Conservation (phyloP, 2,113 vertebrate species). For the Dolichallabes microphthalmus region DNA sequence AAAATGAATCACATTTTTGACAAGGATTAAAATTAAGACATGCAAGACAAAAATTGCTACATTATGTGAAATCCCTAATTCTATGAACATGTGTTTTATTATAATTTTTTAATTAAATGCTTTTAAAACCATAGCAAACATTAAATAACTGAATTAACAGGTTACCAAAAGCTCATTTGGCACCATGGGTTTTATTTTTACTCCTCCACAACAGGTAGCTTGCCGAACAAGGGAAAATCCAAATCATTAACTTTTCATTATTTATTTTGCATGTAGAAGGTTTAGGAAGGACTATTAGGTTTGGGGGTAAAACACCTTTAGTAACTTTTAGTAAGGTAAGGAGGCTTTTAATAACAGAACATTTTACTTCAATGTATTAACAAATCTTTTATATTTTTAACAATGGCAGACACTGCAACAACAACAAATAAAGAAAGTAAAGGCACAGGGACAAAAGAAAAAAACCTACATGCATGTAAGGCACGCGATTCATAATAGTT, state of each 20-base stretch:
- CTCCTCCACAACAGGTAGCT: neutral
- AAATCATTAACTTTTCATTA: neutral
- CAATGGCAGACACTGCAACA: conserved; percentile 38
- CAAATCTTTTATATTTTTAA: conserved; percentile 10
- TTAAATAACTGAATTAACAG: neutral
- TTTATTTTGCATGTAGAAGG: neutral
- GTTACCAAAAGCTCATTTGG: neutral
- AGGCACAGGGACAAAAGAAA: neutral
- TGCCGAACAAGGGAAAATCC: neutral
- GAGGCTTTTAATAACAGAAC: neutral
- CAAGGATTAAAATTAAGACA: neutral
- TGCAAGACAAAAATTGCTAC: neutral
- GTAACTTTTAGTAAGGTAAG: neutral
- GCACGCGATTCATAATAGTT: neutral
- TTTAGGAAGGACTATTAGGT: neutral
- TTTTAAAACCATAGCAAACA: neutral
- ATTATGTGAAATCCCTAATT: neutral
- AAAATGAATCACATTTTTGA: neutral
- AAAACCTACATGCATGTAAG: neutral
- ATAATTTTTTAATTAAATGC: neutral
- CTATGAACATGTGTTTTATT: neutral
- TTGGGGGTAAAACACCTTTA: too few species aligned
- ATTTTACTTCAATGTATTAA: conserved; percentile 9
- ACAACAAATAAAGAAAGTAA: neutral
- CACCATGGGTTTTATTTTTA: conserved; percentile 2